Evolutionary conservation across 1,140 invertebrate species (phyloP), one percentile per base, ranked within the genome.

Genomic region (Diploscapter pachys): DNA sequence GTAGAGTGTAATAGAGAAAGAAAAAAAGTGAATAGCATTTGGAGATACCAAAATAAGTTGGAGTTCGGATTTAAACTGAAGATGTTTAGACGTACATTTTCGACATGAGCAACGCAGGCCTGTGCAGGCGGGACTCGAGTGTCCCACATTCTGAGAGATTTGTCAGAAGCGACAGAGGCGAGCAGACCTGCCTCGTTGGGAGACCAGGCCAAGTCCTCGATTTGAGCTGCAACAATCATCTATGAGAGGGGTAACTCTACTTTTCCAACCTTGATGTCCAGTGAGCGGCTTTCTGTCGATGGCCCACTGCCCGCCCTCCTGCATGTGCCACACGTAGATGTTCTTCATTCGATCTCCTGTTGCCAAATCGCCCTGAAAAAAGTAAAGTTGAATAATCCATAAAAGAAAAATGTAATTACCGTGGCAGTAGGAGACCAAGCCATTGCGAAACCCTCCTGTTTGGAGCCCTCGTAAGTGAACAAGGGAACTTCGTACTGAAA

Each of bases 131-230:
- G 8, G 8, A 63, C 61, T 5, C 78, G 73, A 8, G 80, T 80
- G 70, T 84, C 82, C 82, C 81, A 84, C 4, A 83, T 66, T 48
- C 79, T 73, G 63, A 85, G 70, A 50, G 76, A 70, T 65, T 69
- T 73, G 64, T 85, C 83, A 8, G 78, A 68, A 4, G 82, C 84
- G 50, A 68, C 71, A 3, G 84, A 85, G 55, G 79, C 66, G 49
- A 86, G 82, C 79, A 90, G 94, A 89, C 93, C 91, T 83, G 87
- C 89, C 89, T 99, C 96, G 88, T 91, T 96, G 3, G 95, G 95
- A 75, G 95, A 98, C 96, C 97, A 99, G 83, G 98, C 94, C 74
- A 99, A 89, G 88, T 99, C 97, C 89, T 99, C 97, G 5, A 99
- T 93, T 69, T 98, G 61, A 90, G 90, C 48, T 74, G 59, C 48